Evolutionary conservation across 2,888 invertebrate genomes (phyloP).

Genomic region (Ophonus ardosiacus): DNA sequence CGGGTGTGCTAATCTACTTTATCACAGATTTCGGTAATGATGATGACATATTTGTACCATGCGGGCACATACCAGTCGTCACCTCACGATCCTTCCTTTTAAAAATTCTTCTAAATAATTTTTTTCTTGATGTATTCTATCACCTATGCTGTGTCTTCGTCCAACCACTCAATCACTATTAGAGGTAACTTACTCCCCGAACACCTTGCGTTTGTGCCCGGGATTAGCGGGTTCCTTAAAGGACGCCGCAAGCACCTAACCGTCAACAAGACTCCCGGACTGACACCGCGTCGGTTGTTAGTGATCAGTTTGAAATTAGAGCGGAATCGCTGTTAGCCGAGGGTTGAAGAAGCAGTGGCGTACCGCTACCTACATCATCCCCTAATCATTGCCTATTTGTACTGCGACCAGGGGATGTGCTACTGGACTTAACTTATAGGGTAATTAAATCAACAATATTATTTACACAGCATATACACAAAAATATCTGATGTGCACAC

Average conservation of each 20-base stretch:
- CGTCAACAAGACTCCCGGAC: slow-evolving; percentile 19
- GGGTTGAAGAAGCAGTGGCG: slow-evolving; percentile 32
- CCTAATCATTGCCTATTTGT: slow-evolving; percentile 12
- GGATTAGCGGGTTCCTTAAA: not conserved
- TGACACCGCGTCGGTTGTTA: slow-evolving; percentile 55
- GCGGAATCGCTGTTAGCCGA: slow-evolving; percentile 5
- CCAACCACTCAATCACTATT: not conserved
- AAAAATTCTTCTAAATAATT: too few relatives aligned
- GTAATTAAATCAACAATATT: not conserved
- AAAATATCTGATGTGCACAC: too few relatives aligned
- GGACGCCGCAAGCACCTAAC: slow-evolving; percentile 30
- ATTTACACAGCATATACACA: too few relatives aligned
- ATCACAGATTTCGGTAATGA: too few relatives aligned
- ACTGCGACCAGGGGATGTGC: not conserved
- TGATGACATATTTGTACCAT: too few relatives aligned
- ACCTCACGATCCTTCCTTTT: too few relatives aligned
- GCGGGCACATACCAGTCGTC: too few relatives aligned
- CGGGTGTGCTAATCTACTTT: too few relatives aligned
- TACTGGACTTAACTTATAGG: not conserved
- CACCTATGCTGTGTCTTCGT: not conserved
- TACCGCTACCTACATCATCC: slow-evolving; percentile 15
- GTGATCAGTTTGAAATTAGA: slow-evolving; percentile 64
- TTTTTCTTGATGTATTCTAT: not conserved
- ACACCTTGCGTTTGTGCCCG: not conserved
- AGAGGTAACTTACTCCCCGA: slow-evolving; percentile 19